Conservation (phyloP, 1,140 invertebrate genomes). For the Drosophila mayri region DNA sequence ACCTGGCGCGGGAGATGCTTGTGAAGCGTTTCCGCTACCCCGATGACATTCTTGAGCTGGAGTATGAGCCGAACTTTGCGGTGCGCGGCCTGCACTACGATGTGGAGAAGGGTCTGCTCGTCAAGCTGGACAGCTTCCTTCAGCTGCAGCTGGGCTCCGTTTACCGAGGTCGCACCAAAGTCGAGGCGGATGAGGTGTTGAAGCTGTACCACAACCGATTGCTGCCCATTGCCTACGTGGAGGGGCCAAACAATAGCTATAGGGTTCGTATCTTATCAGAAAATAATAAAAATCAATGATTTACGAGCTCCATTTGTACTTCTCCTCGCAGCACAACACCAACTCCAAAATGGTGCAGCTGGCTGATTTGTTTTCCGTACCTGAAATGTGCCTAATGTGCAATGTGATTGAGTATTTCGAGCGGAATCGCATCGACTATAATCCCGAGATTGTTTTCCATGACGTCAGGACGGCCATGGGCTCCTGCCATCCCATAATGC, state of each 20-base stretch:
- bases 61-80: conserved; percentile 96
- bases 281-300: conserved; percentile 1
- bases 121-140: conserved; percentile 98
- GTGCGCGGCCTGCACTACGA: conserved; percentile 98
- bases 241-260: conserved; percentile 87
- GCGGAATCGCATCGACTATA: conserved; percentile 95
- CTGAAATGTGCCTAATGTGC: conserved; percentile 97
- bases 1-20: conserved; percentile 94
- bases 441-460: conserved; percentile 97
- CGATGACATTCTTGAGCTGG: conserved; percentile 91
- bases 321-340: conserved; percentile 86
- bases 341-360: conserved; percentile 96
- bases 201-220: conserved; percentile 94
- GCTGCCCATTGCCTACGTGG: conserved; percentile 93
- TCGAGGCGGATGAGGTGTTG: conserved; percentile 94
- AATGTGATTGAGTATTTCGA: conserved; percentile 97
- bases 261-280: conserved; percentile 45
- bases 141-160: conserved; percentile 98
- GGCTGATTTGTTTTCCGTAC: conserved; percentile 98
- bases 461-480: conserved; percentile 97
- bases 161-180: conserved; percentile 93
- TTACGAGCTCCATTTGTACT: conserved; percentile 57
- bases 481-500: conserved; percentile 96
- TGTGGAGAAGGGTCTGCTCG: conserved; percentile 96
- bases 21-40: conserved; percentile 97